Conservation (phyloP, 2,113 vertebrate species). For the Arothron firmamentum region DNA sequence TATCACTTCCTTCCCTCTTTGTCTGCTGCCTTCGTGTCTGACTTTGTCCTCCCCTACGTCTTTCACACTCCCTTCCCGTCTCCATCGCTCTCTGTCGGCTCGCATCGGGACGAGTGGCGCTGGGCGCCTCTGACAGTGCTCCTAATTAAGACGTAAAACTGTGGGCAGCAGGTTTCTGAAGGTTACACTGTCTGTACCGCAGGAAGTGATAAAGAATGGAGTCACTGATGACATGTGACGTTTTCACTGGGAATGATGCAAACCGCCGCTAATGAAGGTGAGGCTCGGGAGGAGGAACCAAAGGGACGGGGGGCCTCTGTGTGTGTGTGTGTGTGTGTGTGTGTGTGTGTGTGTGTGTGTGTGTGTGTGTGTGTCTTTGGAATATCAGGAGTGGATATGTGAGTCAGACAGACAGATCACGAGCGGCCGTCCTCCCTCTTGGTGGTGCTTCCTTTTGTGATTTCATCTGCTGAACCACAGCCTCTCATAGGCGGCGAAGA, state of each 20-base stretch:
- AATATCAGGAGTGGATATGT: constrained; percentile 43
- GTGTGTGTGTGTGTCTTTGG: constrained; percentile 31
- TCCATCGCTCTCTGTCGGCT: constrained; percentile 57
- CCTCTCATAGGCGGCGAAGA: background rate
- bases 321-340: constrained; percentile 37
- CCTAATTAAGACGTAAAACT: constrained; percentile 76
- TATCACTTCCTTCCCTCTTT: constrained; percentile 23
- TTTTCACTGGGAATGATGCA: constrained; percentile 68
- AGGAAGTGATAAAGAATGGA: constrained; percentile 73
- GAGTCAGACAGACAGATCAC: constrained; percentile 49
- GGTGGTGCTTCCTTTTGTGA: too few relatives aligned
- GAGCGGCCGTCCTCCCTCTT: background rate
- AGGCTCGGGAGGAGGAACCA: constrained; percentile 34
- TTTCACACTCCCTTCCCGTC: constrained; percentile 47
- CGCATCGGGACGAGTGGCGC: constrained; percentile 44
- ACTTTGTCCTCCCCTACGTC: constrained; percentile 44
- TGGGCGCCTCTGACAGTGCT: constrained; percentile 52
- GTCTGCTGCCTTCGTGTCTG: constrained; percentile 28
- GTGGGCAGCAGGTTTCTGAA: constrained; percentile 75
- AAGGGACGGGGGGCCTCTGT: constrained; percentile 32
- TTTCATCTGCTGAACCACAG: too few relatives aligned
- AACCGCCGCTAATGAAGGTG: constrained; percentile 71
- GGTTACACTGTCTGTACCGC: constrained; percentile 67
- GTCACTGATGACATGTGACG: constrained; percentile 74
- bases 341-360: constrained; percentile 26